Evolutionary conservation across 2,797 vertebrate species (phyloP).

Genomic region (Hypotaenidia okinawae): DNA sequence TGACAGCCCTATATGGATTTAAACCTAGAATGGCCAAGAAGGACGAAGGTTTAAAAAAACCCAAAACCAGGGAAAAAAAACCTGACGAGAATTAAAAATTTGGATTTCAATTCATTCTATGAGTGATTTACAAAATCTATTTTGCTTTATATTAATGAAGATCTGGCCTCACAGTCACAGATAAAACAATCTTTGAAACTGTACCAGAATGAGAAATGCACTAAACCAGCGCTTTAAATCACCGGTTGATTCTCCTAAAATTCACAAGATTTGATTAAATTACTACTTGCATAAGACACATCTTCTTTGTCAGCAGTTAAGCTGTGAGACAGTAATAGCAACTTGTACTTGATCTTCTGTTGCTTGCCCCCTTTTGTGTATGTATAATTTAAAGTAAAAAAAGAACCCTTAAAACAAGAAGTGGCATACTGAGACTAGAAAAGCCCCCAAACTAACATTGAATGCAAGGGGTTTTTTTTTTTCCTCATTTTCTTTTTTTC

Average conservation of each 20-base stretch:
- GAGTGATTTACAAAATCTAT: neutral
- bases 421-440: neutral
- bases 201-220: neutral
- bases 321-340: neutral
- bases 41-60: neutral
- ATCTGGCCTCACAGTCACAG: neutral
- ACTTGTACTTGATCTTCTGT: neutral
- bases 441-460: neutral
- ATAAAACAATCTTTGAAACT: neutral
- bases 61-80: neutral
- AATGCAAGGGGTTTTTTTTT: neutral
- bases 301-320: neutral
- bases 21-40: neutral
- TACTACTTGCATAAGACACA: neutral
- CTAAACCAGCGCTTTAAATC: neutral
- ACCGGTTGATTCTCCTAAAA: neutral
- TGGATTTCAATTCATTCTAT: neutral
- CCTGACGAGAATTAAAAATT: neutral
- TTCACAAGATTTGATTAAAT: neutral
- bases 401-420: neutral
- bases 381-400: neutral
- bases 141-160: neutral
- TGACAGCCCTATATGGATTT: neutral
- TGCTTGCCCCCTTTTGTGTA: neutral
- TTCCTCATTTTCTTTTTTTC: neutral